These are phyloP conservation scores for Pogonognathellus flavescens DNA, from an alignment of 1,140 invertebrate genomes.

Conservation along the genomic window DNA sequence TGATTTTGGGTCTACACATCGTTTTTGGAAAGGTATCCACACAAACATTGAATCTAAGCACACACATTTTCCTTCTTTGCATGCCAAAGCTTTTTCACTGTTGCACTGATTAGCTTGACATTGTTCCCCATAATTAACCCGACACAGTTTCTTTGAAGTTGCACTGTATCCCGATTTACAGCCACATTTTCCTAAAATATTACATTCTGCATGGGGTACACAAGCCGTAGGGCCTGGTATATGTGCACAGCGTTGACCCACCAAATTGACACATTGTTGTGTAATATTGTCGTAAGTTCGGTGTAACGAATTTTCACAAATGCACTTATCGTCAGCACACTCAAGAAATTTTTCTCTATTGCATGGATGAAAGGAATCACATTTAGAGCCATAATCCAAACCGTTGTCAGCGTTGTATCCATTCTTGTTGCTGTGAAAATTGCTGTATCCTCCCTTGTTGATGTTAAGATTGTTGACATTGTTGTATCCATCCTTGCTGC, in stretches of 20 bases:
- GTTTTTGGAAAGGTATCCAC: slow-evolving; percentile 12
- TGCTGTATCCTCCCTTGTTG: background rate
- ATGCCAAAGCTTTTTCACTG: slow-evolving; percentile 49
- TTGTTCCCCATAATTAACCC: background rate
- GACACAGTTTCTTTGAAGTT: slow-evolving; percentile 12
- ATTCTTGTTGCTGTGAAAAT: background rate
- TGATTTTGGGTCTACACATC: slow-evolving; percentile 52
- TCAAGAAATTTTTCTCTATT: slow-evolving; percentile 22
- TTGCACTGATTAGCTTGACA: slow-evolving; percentile 49
- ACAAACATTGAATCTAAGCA: slow-evolving; percentile 53
- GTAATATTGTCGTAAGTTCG: slow-evolving; percentile 9
- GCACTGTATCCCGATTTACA: slow-evolving; percentile 51
- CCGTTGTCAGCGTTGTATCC: background rate
- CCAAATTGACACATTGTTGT: slow-evolving; percentile 51
- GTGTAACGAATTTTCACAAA: slow-evolving; percentile 43
- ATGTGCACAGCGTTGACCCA: slow-evolving; percentile 24
- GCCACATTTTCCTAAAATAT: slow-evolving; percentile 35
- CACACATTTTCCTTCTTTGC: slow-evolving; percentile 29
- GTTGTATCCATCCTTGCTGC: too few relatives aligned
- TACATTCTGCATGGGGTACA: slow-evolving; percentile 47
- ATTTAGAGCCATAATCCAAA: slow-evolving; percentile 5
- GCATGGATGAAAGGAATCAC: background rate
- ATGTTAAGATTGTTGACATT: background rate
- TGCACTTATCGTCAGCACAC: slow-evolving; percentile 44
- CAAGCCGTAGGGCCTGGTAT: background rate